Conservation (phyloP, 1,140 invertebrate species). For the roundworm (Caenorhabditis elegans) region WBcel235 BX284606.5:10407001-10407500, state of each 20-base stretch:
- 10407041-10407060: background rate
- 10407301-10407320: background rate
- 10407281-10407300: constrained; percentile 6
- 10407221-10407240: background rate
- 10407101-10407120: background rate
- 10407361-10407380: constrained; percentile 3
- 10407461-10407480: constrained; percentile 28
- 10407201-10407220: background rate
- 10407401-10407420: constrained; percentile 31
- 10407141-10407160: background rate
- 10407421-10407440: background rate
- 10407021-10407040: background rate
- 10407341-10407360: constrained; percentile 21
- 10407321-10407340: background rate
- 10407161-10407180: background rate
- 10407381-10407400: constrained; percentile 9
- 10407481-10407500: constrained; percentile 27
- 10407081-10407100: constrained; percentile 7
- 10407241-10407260: too few species aligned
- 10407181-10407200: background rate
- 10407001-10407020: background rate
- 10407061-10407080: too few species aligned
- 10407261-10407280: background rate
- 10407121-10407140: background rate
- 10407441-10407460: background rate